phyloP scores from a whole-genome alignment of 2,113 vertebrate genomes.

The Calyptommatus sinebrachiatus region DNA sequence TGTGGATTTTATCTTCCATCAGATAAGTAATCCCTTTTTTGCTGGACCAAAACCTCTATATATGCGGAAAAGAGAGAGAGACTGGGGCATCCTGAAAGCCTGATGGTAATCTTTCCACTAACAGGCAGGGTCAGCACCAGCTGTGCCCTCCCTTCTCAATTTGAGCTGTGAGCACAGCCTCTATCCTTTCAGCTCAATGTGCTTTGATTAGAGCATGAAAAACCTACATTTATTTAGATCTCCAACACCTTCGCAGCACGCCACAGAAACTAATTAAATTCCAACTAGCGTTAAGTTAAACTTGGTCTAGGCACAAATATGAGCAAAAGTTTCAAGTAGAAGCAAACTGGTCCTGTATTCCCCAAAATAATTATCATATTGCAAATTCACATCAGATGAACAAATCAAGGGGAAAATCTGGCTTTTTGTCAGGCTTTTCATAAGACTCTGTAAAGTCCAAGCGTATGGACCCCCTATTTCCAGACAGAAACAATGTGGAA shows the following conservation, averaged over 20 bases:
- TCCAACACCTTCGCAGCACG: conserved; percentile 1
- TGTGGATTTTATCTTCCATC: conserved; percentile 20
- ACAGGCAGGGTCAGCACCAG: rapidly evolving
- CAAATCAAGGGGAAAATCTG: not conserved
- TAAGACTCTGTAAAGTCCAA: not conserved
- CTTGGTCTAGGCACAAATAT: not conserved
- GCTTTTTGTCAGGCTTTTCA: not conserved
- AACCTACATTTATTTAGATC: conserved; percentile 7
- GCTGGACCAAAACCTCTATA: conserved; percentile 5
- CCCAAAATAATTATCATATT: not conserved
- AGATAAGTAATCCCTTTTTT: not conserved
- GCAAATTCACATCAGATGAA: not conserved
- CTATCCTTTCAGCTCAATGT: not conserved
- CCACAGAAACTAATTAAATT: conserved; percentile 1
- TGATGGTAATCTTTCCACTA: not conserved
- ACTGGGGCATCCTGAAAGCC: not conserved
- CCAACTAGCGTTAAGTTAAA: not conserved
- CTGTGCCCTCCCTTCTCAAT: not conserved
- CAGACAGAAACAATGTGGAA: not conserved
- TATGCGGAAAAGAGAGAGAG: not conserved
- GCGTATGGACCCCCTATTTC: not conserved
- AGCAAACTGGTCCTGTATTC: not conserved
- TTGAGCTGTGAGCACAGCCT: rapidly evolving
- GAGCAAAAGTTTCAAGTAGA: not conserved
- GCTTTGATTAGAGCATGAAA: not conserved